Evolutionary conservation across 2,888 invertebrate genomes (phyloP).

Genomic region (Conus canariensis): DNA sequence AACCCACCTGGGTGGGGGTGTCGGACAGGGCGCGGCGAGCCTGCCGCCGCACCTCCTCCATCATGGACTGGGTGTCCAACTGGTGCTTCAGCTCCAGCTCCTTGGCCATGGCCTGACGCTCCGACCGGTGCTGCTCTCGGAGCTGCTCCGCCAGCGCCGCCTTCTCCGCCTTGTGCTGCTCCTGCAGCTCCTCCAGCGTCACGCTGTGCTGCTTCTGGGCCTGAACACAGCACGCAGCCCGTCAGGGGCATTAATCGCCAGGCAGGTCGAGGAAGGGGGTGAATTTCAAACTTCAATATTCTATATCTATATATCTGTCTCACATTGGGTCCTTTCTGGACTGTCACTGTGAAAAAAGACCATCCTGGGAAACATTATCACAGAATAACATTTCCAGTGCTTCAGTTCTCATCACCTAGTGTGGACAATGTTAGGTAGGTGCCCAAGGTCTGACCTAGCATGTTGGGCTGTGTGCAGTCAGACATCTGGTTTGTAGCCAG

Average conservation of each 20-base stretch:
- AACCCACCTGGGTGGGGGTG: conserved; percentile 54
- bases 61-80: conserved; percentile 53
- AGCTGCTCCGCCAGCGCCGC: conserved; percentile 48
- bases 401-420: too few relatives aligned
- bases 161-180: conserved; percentile 56
- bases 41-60: conserved; percentile 40
- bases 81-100: conserved; percentile 52
- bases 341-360: too few relatives aligned
- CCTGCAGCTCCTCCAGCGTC: conserved; percentile 55
- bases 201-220: conserved; percentile 57
- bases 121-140: conserved; percentile 53
- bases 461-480: too few relatives aligned
- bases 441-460: too few relatives aligned
- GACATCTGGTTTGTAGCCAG: too few relatives aligned
- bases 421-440: too few relatives aligned
- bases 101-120: conserved; percentile 52
- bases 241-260: background rate
- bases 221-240: background rate
- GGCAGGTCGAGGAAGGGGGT: too few relatives aligned
- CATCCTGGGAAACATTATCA: too few relatives aligned
- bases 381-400: too few relatives aligned
- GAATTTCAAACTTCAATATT: too few relatives aligned
- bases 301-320: too few relatives aligned
- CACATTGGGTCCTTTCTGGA: too few relatives aligned
- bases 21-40: conserved; percentile 31